A percentile compares a stretch with the other conserved stretches of the same genome.
These are phyloP conservation scores for Phaethornis superciliosus DNA, from an alignment of 2,113 vertebrate species.

Conservation along the genomic window DNA sequence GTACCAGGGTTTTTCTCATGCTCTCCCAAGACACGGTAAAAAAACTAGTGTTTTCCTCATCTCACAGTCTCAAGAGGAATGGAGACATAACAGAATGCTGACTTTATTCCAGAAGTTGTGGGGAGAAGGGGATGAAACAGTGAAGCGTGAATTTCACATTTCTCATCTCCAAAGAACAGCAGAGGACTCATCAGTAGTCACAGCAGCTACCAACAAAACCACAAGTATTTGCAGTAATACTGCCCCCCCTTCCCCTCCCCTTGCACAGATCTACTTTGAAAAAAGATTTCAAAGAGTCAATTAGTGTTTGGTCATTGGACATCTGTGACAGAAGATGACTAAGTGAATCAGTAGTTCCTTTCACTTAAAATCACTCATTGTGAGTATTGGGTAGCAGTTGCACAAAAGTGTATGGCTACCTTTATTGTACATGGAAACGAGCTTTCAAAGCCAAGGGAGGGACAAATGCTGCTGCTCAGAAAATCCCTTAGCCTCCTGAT, in stretches of 20 bases:
- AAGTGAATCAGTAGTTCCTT: conserved; percentile 64
- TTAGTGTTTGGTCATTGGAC: conserved; percentile 47
- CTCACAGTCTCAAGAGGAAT: neutral
- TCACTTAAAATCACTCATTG: conserved; percentile 42
- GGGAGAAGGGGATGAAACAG: neutral
- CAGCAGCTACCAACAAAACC: conserved; percentile 7
- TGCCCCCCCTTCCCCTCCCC: no score
- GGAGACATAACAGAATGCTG: neutral
- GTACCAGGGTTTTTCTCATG: neutral
- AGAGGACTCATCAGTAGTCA: conserved; percentile 62
- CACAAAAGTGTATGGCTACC: conserved; percentile 53
- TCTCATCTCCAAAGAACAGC: neutral
- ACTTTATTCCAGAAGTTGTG: neutral
- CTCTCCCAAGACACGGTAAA: neutral
- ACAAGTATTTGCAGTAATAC: conserved; percentile 17
- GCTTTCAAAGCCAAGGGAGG: conserved; percentile 26
- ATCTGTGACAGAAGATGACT: conserved; percentile 61
- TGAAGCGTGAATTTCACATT: neutral
- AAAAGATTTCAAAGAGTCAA: conserved; percentile 23
- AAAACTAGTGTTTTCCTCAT: neutral
- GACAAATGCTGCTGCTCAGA: conserved; percentile 12
- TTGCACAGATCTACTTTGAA: conserved; percentile 27
- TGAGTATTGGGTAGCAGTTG: conserved; percentile 20
- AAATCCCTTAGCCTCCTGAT: conserved; percentile 26
- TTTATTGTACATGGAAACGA: conserved; percentile 13